Base-by-base conservation (phyloP, 2,113 vertebrate species). In the Archocentrus centrarchus region DNA sequence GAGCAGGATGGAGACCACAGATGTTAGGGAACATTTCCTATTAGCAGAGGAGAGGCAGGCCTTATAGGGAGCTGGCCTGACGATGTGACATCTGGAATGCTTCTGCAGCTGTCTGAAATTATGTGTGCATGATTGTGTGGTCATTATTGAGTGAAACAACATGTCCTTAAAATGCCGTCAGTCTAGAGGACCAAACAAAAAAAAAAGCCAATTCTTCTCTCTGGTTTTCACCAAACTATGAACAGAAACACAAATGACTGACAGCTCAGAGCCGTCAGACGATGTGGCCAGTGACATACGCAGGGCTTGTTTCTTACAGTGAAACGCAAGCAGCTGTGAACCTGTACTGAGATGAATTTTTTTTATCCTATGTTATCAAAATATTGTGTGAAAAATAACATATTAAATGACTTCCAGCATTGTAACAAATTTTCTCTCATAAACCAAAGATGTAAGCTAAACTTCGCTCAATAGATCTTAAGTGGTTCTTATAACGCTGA, bases 11-110 rank as follows among this genome's bases (percentile, higher is more conserved):
- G 84, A 87, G 91, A 90, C 81, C 91, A 88, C 90, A 92, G 89
- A 90, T 92, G 93, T 91, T 91, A 84, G 85, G 75, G 63, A 89
- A 86, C 82, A 89, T 90, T 93, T 93, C 90, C 89, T 86, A 91
- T 93, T 91, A 93, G 80, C 81, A 85, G 82, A 6, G 53, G 61
- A 78, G 85, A 85, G 84, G 64, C 77, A 57, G 88, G 80, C 61
- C 75, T 85, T 81, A 83, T 77, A 68, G 77, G 73, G 73, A 77
- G 86, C 85, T 62, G 84, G 61, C 81, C 59, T 79, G 85, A 80
- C 6, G 64, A 77, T 64, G 77, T 86, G 85, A 91, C 82, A 86
- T 88, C 88, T 89, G 82, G 77, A 88, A 86, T 83, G 79, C 86
- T 89, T 83, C 78, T 77, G 79, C 4, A 8, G 53, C 59, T 50